Conservation (phyloP, 2,113 vertebrate genomes). For the Panthera leo region DNA sequence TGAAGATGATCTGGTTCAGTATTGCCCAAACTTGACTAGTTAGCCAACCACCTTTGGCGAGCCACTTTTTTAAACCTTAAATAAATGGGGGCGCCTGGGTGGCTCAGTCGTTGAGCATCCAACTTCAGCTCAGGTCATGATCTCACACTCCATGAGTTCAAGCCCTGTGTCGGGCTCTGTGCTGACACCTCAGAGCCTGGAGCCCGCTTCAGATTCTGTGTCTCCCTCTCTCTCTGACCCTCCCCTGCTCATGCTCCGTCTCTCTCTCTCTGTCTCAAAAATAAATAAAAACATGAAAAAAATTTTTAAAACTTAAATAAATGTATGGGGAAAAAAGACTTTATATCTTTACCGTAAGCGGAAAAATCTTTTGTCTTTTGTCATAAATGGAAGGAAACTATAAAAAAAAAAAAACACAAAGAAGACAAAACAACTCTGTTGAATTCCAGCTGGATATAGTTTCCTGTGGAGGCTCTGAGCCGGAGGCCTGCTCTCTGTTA, state of each 20-base stretch:
- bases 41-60: neutral
- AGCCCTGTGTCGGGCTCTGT: too few relatives aligned
- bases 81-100: too few relatives aligned
- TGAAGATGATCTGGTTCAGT: neutral
- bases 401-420: neutral
- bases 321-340: neutral
- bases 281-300: too few relatives aligned
- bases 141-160: too few relatives aligned
- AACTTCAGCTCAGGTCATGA: neutral
- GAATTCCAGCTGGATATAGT: neutral
- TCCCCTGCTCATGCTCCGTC: too few relatives aligned
- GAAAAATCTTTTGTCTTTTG: conserved; percentile 17
- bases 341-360: neutral
- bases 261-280: too few relatives aligned
- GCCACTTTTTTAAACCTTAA: neutral
- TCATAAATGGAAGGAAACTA: conserved; percentile 54
- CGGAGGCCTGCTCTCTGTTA: neutral
- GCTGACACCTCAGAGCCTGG: too few relatives aligned
- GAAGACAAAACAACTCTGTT: neutral
- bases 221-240: too few relatives aligned
- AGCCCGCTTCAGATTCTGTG: too few relatives aligned
- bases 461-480: neutral
- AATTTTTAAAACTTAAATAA: neutral
- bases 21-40: neutral
- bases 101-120: too few relatives aligned